Base-by-base conservation (phyloP, 1,140 invertebrate genomes). In the Drosophila insularis region DNA sequence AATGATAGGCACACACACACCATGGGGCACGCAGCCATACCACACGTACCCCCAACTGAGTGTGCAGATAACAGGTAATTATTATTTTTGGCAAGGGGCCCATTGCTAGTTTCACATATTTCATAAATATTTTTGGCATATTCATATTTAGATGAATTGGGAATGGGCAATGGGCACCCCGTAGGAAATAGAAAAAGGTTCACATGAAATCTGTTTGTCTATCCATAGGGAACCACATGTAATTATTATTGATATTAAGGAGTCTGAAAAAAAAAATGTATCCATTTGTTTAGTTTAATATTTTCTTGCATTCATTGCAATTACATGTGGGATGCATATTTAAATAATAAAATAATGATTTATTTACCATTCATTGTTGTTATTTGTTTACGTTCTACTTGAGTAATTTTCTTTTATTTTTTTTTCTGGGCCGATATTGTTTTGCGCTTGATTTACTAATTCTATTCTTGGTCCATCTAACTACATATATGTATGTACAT, bases 41-140 rank as follows among this genome's bases (percentile, higher is more conserved):
- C 35, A 37, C 3, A n/a, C 11, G 4, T 50, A 50, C 43, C 43
- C 43, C 43, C 43, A 50, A 10, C 43, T 50, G 43, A 3, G 43
- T 50, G 17, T 50, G 43, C 43, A 50, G 43, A 50, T 21, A 50
- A 50, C 43, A 50, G 43, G 43, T 50, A 50, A 50, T 50, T 50
- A 50, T 50, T 50, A 50, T 50, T 50, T 50, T 50, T 50, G 43
- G 43, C 43, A 50, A 21, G n/a, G 1, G 8, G 7, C 43, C 43
- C 43, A 50, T 50, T 50, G 43, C 43, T 50, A 50, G 43, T 50
- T 50, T 5, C 13, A 50, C 43, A 50, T 50, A 50, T 11, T 27
- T 27, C 27, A 21, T 21, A 21, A 17, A 17, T 46, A 46, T 8
- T 19, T 19, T 11, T 19, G 17, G 2, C 17, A 50, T 21, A 21